Base-by-base conservation (phyloP, 2,888 invertebrate species). In the Eristalis pertinax region DNA sequence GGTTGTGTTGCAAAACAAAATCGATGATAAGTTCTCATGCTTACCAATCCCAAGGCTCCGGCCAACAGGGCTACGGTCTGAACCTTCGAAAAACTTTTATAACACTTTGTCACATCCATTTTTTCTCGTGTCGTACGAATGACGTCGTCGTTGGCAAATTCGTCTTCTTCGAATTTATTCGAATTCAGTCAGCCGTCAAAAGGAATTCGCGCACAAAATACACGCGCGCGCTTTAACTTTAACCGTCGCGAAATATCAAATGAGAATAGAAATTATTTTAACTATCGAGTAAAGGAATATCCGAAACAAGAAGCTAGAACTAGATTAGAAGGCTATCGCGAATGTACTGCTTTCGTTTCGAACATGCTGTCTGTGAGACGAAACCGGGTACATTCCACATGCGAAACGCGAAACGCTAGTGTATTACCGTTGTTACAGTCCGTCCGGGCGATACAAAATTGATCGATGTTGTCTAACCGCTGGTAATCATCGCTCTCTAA, bases 21-120 rank as follows among this genome's bases (percentile, higher is more conserved):
- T 3, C 60, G 24, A 19, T 10, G 72, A 73, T 72, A 58, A 73
- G 35, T 32, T 15, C 10, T 43, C 19, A 70, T 78, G 83, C 86
- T 50, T 65, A 86, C 86, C 86, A 69, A 65, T 63, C 86, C 86
- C 67, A 82, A 26, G 10, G 60, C 41, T 70, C 65, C 86, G 58
- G 86, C 86, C 86, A 82, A 86, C 50, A 65, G 26, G 24, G 82
- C 78, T 7, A 82, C 70, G 38, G 50, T 50, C 60, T 75, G 82
- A 10, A 86, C 78, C 56, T 56, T 78, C 26, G 86, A 82, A 78
- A 86, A 82, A 78, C 78, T 86, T n/a, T 10, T 72, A 56, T 60
- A 82, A 3, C 56, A 65, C 38, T 38, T 19, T 15, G 65, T 19
- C 10, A 82, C 22, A 67, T 78, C 75, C 82, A 86, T 86, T 56